phyloP scores from a whole-genome alignment of 2,113 vertebrate species.

The human region GRCh38 chr5:121736001-121736500 shows the following conservation, averaged over 20 bases:
- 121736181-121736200: not conserved
- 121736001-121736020: not conserved
- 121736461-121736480: not conserved
- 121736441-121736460: not conserved
- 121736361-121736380: not conserved
- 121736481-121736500: not conserved
- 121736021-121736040: not conserved
- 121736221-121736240: not conserved
- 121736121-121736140: not conserved
- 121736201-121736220: not conserved
- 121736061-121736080: not conserved
- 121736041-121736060: not conserved
- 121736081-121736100: not conserved
- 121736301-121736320: not conserved
- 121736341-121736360: not conserved
- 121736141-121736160: not conserved
- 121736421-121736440: not conserved
- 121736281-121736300: not conserved
- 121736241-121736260: not conserved
- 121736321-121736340: not conserved
- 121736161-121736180: not conserved
- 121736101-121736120: not conserved
- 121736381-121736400: not conserved
- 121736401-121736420: not conserved
- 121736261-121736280: not conserved